These are phyloP conservation scores for Pseudomugil gertrudae DNA, from an alignment of 2,797 vertebrate species.

Conservation along the genomic window DNA sequence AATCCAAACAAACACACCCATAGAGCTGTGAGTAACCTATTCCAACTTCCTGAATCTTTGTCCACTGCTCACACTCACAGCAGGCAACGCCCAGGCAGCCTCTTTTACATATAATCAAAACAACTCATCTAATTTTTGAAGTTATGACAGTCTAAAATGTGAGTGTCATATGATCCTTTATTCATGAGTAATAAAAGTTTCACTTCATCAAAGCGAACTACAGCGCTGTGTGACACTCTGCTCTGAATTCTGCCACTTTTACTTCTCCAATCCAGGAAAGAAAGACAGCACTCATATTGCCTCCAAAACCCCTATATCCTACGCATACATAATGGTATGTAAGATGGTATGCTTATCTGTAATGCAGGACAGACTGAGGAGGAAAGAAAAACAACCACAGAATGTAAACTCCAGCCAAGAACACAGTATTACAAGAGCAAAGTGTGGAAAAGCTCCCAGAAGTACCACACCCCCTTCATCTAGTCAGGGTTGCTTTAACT, in stretches of 20 bases:
- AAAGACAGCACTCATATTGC: slow-evolving; percentile 17
- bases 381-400: slow-evolving; percentile 45
- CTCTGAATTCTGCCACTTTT: slow-evolving; percentile 35
- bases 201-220: slow-evolving; percentile 46
- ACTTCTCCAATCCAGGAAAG: slow-evolving; percentile 34
- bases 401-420: slow-evolving; percentile 47
- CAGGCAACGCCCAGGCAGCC: slow-evolving; percentile 71
- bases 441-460: slow-evolving; percentile 58
- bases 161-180: slow-evolving; percentile 37
- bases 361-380: slow-evolving; percentile 34
- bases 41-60: slow-evolving; percentile 70
- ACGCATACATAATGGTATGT: slow-evolving; percentile 41
- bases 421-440: slow-evolving; percentile 65
- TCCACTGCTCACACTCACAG: slow-evolving; percentile 61
- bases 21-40: slow-evolving; percentile 57
- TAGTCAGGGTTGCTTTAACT: slow-evolving; percentile 47
- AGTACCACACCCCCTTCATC: slow-evolving; percentile 67
- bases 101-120: slow-evolving; percentile 15
- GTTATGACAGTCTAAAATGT: slow-evolving; percentile 19
- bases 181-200: slow-evolving; percentile 32
- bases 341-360: slow-evolving; percentile 52
- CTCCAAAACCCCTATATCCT: slow-evolving; percentile 39
- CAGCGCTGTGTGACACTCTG: slow-evolving; percentile 33
- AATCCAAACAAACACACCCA: slow-evolving; percentile 77
- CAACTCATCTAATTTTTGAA: neutral